phyloP scores from a whole-genome alignment of 2,797 vertebrate species.

The Lophotriccus pileatus region DNA sequence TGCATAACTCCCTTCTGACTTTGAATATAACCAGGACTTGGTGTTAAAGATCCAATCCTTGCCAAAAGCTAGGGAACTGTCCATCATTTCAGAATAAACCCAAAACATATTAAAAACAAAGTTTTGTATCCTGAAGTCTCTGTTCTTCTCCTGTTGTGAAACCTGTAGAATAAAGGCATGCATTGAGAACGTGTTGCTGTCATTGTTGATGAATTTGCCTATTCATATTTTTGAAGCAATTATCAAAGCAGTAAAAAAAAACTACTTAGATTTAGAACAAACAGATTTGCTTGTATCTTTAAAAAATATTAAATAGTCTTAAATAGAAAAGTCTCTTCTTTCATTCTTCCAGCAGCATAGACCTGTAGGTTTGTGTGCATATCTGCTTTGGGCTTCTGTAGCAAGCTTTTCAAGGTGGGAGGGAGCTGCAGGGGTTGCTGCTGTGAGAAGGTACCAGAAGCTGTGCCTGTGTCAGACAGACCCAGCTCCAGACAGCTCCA shows the following conservation, averaged over 20 bases:
- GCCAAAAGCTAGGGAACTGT: not conserved
- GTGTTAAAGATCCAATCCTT: not conserved
- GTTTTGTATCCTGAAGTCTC: not conserved
- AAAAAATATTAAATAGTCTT: not conserved
- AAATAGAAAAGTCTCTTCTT: not conserved
- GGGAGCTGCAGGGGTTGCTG: not conserved
- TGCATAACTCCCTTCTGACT: not conserved
- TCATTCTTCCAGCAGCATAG: not conserved
- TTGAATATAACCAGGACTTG: not conserved
- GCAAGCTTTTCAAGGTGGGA: not conserved
- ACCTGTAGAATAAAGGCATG: not conserved
- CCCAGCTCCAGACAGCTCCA: not conserved
- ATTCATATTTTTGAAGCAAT: not conserved
- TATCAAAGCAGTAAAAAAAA: not conserved
- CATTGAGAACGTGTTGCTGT: not conserved
- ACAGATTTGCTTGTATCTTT: not conserved
- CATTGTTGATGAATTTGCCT: not conserved
- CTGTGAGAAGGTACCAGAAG: not conserved
- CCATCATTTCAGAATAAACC: not conserved
- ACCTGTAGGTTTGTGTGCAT: not conserved
- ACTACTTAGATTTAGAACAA: not conserved
- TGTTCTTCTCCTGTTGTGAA: not conserved
- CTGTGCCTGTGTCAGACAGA: not conserved
- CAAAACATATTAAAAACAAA: not conserved
- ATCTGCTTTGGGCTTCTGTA: not conserved